These are phyloP conservation scores for Cynopterus sphinx DNA, from an alignment of 2,797 vertebrate species.

Conservation along the genomic window DNA sequence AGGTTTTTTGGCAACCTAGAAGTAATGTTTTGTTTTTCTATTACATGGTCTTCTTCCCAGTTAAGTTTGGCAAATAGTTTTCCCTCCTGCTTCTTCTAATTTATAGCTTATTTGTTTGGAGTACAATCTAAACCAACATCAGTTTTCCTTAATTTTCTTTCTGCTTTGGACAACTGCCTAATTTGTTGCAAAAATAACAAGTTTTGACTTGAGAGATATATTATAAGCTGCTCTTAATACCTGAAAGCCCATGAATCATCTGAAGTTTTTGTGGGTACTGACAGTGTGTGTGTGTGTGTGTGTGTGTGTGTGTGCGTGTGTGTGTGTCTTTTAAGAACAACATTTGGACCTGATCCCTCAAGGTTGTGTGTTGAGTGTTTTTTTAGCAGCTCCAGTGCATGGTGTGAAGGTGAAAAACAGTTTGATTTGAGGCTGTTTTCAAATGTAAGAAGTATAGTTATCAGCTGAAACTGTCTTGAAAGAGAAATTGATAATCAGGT, in stretches of 20 bases:
- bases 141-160: neutral
- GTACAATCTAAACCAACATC: neutral
- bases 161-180: neutral
- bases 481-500: constrained; percentile 30
- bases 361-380: neutral
- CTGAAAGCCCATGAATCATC: neutral
- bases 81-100: neutral
- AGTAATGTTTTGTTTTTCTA: neutral
- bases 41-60: neutral
- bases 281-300: neutral
- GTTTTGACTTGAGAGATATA: constrained; percentile 23
- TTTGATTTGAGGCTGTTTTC: neutral
- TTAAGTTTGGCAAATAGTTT: neutral
- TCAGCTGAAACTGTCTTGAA: neutral
- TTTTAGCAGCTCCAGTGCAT: neutral
- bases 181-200: constrained; percentile 36
- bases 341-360: neutral
- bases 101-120: neutral
- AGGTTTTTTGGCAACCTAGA: neutral
- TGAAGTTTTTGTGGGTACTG: neutral
- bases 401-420: neutral
- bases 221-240: neutral
- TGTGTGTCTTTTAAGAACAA: neutral
- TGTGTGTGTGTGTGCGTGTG: neutral
- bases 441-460: neutral